A percentile compares a stretch with the other conserved stretches of the same genome.
These are phyloP conservation scores for Blennius ocellaris DNA, from an alignment of 2,113 vertebrate species.

Conservation along the genomic window DNA sequence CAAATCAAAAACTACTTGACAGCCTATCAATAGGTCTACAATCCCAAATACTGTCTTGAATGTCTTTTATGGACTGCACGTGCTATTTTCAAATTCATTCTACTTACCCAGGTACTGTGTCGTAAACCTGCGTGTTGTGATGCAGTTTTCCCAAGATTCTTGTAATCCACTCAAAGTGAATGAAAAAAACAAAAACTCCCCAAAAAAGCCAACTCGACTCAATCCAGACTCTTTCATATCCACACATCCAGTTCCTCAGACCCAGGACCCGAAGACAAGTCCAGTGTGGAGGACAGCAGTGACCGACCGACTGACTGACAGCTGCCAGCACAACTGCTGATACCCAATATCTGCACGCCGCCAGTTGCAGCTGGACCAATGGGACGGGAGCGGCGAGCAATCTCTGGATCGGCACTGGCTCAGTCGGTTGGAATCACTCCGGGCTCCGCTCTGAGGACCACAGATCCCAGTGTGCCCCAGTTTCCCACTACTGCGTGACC, in stretches of 20 bases:
- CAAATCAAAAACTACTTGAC: no score
- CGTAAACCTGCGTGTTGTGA: neutral
- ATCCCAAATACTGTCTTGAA: no score
- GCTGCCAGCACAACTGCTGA: constrained; percentile 62
- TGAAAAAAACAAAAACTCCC: constrained; percentile 17
- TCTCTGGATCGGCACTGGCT: constrained; percentile 24
- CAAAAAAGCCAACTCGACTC: no score
- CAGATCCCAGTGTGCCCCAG: constrained; percentile 70
- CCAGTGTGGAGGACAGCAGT: constrained; percentile 33
- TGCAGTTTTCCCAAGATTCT: constrained; percentile 2
- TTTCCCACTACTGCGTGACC: constrained; percentile 55
- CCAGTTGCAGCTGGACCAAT: constrained; percentile 72
- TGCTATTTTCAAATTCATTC: neutral
- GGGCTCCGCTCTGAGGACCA: constrained; percentile 47
- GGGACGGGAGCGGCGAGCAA: constrained; percentile 19
- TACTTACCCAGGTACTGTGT: constrained; percentile 52
- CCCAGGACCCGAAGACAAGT: constrained; percentile 10
- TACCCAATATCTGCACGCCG: constrained; percentile 29
- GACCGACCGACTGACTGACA: constrained; percentile 60
- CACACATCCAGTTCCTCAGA: constrained; percentile 1
- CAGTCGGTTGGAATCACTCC: constrained; percentile 13
- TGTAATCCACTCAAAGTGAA: constrained; percentile 33
- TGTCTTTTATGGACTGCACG: neutral
- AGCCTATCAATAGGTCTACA: no score
- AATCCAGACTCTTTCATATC: no score